Percentiles rank a stretch among this genome's conserved stretches.
These are phyloP conservation scores for Abrostola tripartita DNA, from an alignment of 2,888 invertebrate species.

Conservation along the genomic window DNA sequence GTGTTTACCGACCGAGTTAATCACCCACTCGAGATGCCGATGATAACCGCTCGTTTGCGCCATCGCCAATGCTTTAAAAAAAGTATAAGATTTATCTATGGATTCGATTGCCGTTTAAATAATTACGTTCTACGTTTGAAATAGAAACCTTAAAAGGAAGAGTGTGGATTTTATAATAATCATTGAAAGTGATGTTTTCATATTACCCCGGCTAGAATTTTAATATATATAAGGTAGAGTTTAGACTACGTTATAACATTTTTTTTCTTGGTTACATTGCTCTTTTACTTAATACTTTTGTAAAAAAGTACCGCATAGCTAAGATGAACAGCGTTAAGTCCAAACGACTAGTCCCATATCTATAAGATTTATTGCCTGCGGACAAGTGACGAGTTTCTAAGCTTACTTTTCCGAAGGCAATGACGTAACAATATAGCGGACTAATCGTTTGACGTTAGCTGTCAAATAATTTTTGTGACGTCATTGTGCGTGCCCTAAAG, in stretches of 20 bases:
- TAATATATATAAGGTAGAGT: too few species aligned
- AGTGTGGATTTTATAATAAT: too few species aligned
- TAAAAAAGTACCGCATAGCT: not conserved
- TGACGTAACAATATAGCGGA: not conserved
- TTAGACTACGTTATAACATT: too few species aligned
- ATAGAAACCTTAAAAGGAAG: not conserved
- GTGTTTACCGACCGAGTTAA: constrained; percentile 78
- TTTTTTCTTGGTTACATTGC: too few species aligned
- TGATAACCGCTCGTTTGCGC: constrained; percentile 63
- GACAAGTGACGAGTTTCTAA: not conserved
- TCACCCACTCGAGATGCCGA: constrained; percentile 81
- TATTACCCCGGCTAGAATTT: too few species aligned
- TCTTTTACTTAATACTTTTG: too few species aligned
- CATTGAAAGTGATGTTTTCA: too few species aligned
- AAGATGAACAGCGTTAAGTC: not conserved
- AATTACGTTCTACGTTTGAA: constrained; percentile 19
- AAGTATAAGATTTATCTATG: constrained; percentile 50
- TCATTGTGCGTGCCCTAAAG: too few species aligned
- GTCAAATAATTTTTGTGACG: not conserved
- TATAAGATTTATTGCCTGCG: constrained; percentile 1
- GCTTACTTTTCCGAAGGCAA: constrained; percentile 3
- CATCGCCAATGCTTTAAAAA: constrained; percentile 47
- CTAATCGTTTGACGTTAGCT: constrained; percentile 3
- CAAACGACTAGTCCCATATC: constrained; percentile 3
- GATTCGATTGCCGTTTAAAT: constrained; percentile 37